Conservation (phyloP, 1,140 invertebrate species). For the Danaus plexippus region DNA sequence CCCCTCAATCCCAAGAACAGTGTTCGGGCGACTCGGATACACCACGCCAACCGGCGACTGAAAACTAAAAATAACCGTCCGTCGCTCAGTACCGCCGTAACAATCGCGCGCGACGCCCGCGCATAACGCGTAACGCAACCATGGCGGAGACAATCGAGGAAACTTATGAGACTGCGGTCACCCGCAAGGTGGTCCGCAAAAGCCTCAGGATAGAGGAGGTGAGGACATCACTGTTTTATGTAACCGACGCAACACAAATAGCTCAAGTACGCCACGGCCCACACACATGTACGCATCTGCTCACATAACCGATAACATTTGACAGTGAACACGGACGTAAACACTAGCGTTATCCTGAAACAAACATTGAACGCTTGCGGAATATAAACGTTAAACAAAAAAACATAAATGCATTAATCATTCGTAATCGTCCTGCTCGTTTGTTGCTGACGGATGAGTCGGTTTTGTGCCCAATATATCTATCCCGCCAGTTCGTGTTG, state of each 20-base stretch:
- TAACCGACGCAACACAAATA: slow-evolving; percentile 62
- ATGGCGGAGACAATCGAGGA: slow-evolving; percentile 74
- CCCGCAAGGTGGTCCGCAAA: slow-evolving; percentile 75
- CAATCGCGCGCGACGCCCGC: slow-evolving; percentile 61
- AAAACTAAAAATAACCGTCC: slow-evolving; percentile 66
- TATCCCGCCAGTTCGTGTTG: slow-evolving; percentile 38
- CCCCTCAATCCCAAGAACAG: slow-evolving; percentile 41
- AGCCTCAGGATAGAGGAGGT: slow-evolving; percentile 79
- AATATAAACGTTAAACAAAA: slow-evolving; percentile 12
- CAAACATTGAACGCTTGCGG: slow-evolving; percentile 7
- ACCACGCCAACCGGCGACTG: slow-evolving; percentile 51
- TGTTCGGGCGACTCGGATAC: slow-evolving; percentile 35
- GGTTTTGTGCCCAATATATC: slow-evolving; percentile 34
- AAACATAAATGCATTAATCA: slow-evolving; percentile 7
- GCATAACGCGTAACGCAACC: slow-evolving; percentile 55
- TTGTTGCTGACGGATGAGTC: slow-evolving; percentile 26
- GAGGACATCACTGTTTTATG: slow-evolving; percentile 66
- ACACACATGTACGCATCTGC: slow-evolving; percentile 49
- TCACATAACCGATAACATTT: slow-evolving; percentile 63
- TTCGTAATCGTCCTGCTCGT: slow-evolving; percentile 19
- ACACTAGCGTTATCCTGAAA: slow-evolving; percentile 44
- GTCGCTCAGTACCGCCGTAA: slow-evolving; percentile 61
- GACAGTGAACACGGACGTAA: slow-evolving; percentile 64
- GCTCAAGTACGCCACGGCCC: slow-evolving; percentile 35
- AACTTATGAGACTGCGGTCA: slow-evolving; percentile 74